Evolutionary conservation across 2,113 vertebrate genomes (phyloP).

Genomic region (Proteles cristata): DNA sequence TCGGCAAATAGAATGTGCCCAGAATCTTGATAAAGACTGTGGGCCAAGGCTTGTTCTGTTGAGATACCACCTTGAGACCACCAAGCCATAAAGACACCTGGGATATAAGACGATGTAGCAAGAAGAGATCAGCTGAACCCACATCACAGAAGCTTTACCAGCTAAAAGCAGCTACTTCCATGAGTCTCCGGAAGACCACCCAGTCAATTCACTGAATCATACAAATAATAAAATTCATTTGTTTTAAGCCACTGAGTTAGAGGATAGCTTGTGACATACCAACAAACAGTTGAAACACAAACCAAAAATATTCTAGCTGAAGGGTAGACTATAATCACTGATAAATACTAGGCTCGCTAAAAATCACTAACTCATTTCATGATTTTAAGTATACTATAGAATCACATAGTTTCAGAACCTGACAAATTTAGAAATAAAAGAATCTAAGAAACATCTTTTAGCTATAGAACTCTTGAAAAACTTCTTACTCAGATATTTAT

Average conservation of each 20-base stretch:
- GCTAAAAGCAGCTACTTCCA: not conserved
- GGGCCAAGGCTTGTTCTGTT: not conserved
- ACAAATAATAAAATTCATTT: not conserved
- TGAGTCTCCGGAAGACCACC: not conserved
- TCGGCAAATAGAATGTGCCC: not conserved
- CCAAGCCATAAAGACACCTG: not conserved
- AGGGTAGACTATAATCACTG: not conserved
- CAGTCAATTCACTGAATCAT: not conserved
- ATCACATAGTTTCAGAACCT: not conserved
- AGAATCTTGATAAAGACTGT: not conserved
- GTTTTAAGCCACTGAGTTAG: not conserved
- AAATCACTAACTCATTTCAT: not conserved
- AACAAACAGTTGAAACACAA: not conserved
- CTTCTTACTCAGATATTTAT: not conserved
- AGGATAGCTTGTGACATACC: not conserved
- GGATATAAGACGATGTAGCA: not conserved
- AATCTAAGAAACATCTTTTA: conserved; percentile 23
- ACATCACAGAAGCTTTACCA: not conserved
- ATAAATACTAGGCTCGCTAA: not conserved
- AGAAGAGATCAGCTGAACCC: not conserved
- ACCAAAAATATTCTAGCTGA: not conserved
- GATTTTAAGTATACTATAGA: not conserved
- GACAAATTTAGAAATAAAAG: not conserved
- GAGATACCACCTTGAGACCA: not conserved
- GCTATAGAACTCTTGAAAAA: not conserved